A percentile compares a stretch with the other conserved stretches of the same genome.
Evolutionary conservation across 2,113 vertebrate species (phyloP).

Genomic region (Carassius carassius): DNA sequence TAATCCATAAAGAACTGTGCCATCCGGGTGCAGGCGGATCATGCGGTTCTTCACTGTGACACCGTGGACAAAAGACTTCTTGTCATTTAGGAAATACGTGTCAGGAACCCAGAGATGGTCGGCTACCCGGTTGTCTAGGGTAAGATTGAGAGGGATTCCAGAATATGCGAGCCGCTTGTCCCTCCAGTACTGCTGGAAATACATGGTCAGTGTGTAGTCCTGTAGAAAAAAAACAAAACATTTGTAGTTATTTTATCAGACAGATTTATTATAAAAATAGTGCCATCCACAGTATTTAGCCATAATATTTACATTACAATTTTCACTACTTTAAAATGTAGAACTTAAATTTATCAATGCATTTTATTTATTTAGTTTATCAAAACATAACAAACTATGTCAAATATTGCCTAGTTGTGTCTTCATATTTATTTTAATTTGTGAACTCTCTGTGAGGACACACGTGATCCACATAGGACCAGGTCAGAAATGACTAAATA

Average conservation of each 20-base stretch:
- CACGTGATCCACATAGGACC: not conserved
- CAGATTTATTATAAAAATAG: not conserved
- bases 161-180: conserved; percentile 94
- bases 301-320: not conserved
- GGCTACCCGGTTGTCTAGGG: conserved; percentile 95
- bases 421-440: not conserved
- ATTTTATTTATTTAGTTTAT: too few species aligned
- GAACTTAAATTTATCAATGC: too few species aligned
- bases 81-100: conserved; percentile 99
- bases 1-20: conserved; percentile 94
- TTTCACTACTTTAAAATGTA: not conserved
- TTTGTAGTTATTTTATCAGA: not conserved
- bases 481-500: not conserved
- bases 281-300: not conserved
- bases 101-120: conserved; percentile 99
- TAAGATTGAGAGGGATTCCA: conserved; percentile 97
- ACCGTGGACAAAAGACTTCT: conserved; percentile 97
- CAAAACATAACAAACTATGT: not conserved
- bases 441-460: not conserved
- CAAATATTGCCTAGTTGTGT: not conserved
- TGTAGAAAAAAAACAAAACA: conserved; percentile 61
- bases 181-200: conserved; percentile 99
- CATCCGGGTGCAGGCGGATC: conserved; percentile 97
- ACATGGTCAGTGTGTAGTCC: conserved; percentile 99
- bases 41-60: conserved; percentile 98